Base-by-base conservation (phyloP, 2,888 invertebrate genomes). In the Ophion slaviceki region DNA sequence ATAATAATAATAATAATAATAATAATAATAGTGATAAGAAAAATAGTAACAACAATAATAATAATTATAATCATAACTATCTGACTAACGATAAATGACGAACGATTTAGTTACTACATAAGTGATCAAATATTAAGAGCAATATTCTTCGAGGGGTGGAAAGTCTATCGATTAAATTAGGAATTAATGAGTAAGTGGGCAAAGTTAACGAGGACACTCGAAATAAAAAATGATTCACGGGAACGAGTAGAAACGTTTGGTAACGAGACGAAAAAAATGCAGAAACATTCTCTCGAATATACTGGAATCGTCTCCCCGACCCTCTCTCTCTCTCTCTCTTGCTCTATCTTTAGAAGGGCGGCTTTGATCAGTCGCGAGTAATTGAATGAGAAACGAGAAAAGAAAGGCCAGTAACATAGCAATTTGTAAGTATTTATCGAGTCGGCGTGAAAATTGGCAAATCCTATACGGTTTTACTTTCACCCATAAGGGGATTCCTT, bases 51-150 rank as follows among this genome's bases (percentile, higher is more conserved):
- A 74, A 36, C 32, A 28, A 28, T 40, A 72, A 67, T 70, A 81
- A 75, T 40, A 57, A 62, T 62, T 62, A 81, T 76, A n/a, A 75
- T 24, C 64, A 76, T 20, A 59, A 70, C 36, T 64, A 72, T 72
- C 53, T 5, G 53, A 3, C 7, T 66, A 66, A 82, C 20, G 36
- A 20, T 57, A 40, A 71, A 45, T 71, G 66, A 77, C 36, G 68
- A 70, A 47, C 47, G 45, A 77, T 53, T 45, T 66, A 77, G 40
- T 59, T 59, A 57, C 59, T 77, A n/a, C 24, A 72, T 78, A 82
- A 76, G 47, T 64, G 71, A 78, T 59, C 61, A 81, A 72, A 72
- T 17, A 77, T 77, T 77, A 77, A 77, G 77, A 84, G 84, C 84
- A 84, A 84, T 84, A 84, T 81, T 72, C 80, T 80, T 80, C 53